A percentile compares a stretch with the other conserved stretches of the same genome.
Conservation (phyloP, 2,113 vertebrate genomes). For the Oryzias woworae region DNA sequence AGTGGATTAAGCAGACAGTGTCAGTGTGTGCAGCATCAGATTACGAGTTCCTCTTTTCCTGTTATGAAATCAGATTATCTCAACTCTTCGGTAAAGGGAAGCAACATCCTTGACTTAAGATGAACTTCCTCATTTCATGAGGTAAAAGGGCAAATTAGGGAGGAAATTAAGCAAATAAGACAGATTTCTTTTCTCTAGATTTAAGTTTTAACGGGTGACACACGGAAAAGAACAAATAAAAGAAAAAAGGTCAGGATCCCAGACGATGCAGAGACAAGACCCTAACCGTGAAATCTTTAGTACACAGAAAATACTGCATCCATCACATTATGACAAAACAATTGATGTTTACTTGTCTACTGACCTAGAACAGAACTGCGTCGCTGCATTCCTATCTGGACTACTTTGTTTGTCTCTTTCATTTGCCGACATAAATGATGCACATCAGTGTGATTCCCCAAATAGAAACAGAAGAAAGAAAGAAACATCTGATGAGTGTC, state of each 20-base stretch:
- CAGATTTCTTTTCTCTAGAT: conserved; percentile 22
- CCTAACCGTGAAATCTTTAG: conserved; percentile 9
- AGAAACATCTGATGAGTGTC: conserved; percentile 35
- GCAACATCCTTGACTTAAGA: conserved; percentile 53
- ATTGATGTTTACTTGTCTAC: conserved; percentile 20
- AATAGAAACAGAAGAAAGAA: conserved; percentile 16
- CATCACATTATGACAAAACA: conserved; percentile 14
- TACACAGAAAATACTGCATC: not conserved
- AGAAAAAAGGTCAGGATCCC: conserved; percentile 25
- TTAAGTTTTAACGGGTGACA: conserved; percentile 29
- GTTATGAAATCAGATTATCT: conserved; percentile 76
- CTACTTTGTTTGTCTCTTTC: conserved; percentile 24
- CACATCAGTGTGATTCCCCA: not conserved
- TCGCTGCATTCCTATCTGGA: not conserved
- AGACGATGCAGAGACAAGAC: conserved; percentile 3
- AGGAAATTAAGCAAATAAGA: conserved; percentile 23
- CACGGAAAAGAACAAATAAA: conserved; percentile 17
- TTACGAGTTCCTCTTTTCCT: conserved; percentile 67
- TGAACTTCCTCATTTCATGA: conserved; percentile 23
- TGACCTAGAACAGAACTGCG: conserved; percentile 37
- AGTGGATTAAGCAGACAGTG: conserved; percentile 56
- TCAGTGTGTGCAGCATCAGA: conserved; percentile 65
- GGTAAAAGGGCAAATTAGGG: conserved; percentile 35
- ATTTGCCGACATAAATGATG: conserved; percentile 14
- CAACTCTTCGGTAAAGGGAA: conserved; percentile 46